These are phyloP conservation scores for Basileuterus tristriatus DNA, from an alignment of 2,797 vertebrate genomes.

Conservation along the genomic window DNA sequence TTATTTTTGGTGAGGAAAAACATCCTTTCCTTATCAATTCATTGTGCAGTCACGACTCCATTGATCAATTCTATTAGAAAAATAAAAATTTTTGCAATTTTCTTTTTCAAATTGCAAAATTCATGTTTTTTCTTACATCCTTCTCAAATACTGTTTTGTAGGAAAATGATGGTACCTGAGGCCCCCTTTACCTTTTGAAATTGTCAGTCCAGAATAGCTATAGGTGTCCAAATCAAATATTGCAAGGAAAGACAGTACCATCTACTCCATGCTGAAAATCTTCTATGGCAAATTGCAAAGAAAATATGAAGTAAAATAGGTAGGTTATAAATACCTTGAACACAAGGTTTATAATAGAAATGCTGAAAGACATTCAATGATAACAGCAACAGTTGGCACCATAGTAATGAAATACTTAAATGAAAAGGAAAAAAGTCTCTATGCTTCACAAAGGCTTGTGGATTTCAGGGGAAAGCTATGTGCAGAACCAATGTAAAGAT, in stretches of 20 bases:
- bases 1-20: neutral
- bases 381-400: conserved; percentile 55
- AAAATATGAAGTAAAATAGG: conserved; percentile 61
- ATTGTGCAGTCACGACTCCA: neutral
- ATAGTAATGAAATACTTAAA: conserved; percentile 68
- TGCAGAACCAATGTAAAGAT: conserved; percentile 50
- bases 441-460: conserved; percentile 55
- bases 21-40: neutral
- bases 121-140: neutral
- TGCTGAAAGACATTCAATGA: conserved; percentile 68
- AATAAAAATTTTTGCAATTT: neutral
- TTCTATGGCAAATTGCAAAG: conserved; percentile 49
- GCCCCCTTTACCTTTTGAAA: conserved; percentile 11
- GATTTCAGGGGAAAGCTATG: conserved; percentile 63
- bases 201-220: conserved; percentile 31
- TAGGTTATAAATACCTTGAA: conserved; percentile 70
- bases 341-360: conserved; percentile 74
- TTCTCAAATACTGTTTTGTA: neutral
- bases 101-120: neutral
- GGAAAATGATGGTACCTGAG: neutral
- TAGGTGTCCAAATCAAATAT: conserved; percentile 52
- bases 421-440: conserved; percentile 38
- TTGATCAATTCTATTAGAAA: neutral
- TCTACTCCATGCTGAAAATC: conserved; percentile 54
- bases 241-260: conserved; percentile 46